Evolutionary conservation across 2,888 invertebrate genomes (phyloP).

Genomic region (Sisyra terminalis): DNA sequence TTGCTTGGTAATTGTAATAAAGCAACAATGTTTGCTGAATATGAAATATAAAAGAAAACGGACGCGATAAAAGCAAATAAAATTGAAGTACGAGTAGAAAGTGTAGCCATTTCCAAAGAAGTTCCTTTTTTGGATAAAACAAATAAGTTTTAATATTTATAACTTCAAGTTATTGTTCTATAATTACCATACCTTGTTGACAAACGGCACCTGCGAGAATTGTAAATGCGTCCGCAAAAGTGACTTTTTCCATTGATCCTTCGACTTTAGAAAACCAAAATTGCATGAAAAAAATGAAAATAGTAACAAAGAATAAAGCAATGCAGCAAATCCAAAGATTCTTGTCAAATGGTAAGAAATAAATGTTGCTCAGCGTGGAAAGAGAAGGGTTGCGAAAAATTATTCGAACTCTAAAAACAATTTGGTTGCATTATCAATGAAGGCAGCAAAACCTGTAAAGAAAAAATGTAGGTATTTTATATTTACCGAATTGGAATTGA

Average conservation of each 20-base stretch:
- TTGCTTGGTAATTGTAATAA: slow-evolving; percentile 43
- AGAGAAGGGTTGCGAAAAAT: slow-evolving; percentile 44
- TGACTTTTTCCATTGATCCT: no score
- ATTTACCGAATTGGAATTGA: slow-evolving; percentile 29
- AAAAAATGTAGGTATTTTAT: no score
- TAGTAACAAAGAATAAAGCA: background rate
- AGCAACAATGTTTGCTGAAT: slow-evolving; percentile 45
- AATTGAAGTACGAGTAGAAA: slow-evolving; percentile 35
- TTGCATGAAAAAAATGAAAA: slow-evolving; percentile 1
- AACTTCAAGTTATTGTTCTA: no score
- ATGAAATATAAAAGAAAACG: slow-evolving; percentile 42
- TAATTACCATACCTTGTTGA: no score
- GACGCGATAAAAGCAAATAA: slow-evolving; percentile 35
- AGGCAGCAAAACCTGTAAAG: no score
- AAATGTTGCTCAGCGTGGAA: slow-evolving; percentile 42
- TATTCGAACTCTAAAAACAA: slow-evolving; percentile 30
- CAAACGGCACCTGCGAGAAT: no score
- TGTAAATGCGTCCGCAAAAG: no score
- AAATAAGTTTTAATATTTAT: no score
- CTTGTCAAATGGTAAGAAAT: slow-evolving; percentile 36
- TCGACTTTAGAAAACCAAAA: background rate
- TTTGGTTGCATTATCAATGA: no score
- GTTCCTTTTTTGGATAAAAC: no score
- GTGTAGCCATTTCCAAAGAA: no score
- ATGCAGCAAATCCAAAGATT: slow-evolving; percentile 34